Conservation (phyloP, 2,113 vertebrate genomes). For the Corydoras sp. region DNA sequence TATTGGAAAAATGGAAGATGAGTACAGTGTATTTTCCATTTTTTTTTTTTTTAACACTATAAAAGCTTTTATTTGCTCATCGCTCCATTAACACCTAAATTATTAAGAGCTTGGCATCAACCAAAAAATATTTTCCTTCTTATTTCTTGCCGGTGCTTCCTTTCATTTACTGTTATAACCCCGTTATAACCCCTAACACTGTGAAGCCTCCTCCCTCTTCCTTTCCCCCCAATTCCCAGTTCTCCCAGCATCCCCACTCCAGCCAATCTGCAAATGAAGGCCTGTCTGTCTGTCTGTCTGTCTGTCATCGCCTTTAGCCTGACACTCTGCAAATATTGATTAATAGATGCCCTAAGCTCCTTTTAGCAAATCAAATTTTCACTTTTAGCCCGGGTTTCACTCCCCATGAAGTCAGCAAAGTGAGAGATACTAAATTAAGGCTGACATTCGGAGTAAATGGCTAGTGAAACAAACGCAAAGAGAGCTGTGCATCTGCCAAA, state of each 20-base stretch:
- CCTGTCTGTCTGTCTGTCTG: constrained; percentile 29
- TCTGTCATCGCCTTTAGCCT: constrained; percentile 67
- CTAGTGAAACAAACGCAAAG: constrained; percentile 71
- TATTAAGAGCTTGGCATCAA: too few species aligned
- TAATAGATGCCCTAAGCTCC: constrained; percentile 96
- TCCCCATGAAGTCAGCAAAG: constrained; percentile 83
- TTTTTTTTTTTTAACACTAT: too few species aligned
- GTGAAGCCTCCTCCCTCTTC: neutral
- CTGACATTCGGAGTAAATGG: constrained; percentile 86
- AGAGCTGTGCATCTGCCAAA: constrained; percentile 13
- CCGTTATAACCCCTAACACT: constrained; percentile 18
- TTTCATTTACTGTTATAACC: constrained; percentile 26
- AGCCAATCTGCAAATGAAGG: constrained; percentile 81
- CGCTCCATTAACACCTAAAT: too few species aligned
- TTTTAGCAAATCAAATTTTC: constrained; percentile 99
- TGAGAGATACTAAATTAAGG: constrained; percentile 94
- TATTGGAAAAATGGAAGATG: too few species aligned
- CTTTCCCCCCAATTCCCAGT: constrained; percentile 12
- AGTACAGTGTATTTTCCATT: too few species aligned
- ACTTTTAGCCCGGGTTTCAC: constrained; percentile 87
- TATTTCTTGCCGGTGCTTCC: neutral
- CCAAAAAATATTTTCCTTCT: neutral
- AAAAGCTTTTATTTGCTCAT: too few species aligned
- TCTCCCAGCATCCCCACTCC: constrained; percentile 59
- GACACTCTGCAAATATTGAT: constrained; percentile 97